Evolutionary conservation across 2,113 vertebrate genomes (phyloP), one percentile per base, ranked within the genome.

Genomic region (Serilophus lunatus): DNA sequence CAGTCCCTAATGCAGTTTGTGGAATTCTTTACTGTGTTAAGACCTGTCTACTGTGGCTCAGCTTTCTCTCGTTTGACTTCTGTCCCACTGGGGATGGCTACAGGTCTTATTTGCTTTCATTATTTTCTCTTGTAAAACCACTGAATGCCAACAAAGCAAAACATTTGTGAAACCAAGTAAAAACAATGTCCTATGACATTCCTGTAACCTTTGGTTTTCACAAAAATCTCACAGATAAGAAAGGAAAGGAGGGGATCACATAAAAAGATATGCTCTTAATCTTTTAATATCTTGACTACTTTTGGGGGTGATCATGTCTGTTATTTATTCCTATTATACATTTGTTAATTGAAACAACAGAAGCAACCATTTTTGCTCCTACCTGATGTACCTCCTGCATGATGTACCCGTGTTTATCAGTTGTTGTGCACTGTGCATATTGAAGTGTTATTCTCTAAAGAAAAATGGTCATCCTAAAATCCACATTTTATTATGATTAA

Each of bases 91-190:
- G 88, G 78, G 10, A 90, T 68, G 90, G 61, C 68, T 90, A 60
- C 85, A 94, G 88, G 93, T 95, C 95, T 95, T 95, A 86, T 71
- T 90, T 96, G 79, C 86, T 96, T 94, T 96, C 89, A 91, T 80
- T 97, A 85, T 95, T 95, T 88, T 82, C 85, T 96, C 90, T 92
- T 92, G 74, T 86, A 96, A 93, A 96, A 94, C 82, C 91, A 86
- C 44, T 92, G 92, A 96, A 94, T 86, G 78, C 88, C 89, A 94
- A 78, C 50, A 78, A 90, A 77, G 60, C 57, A 83, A 90, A 88
- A 56, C 44, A 80, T 13, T 70, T 93, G 31, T 36, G 61, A 88
- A 95, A 65, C 10, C 28, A 77, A 96, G 77, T 20, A 61, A 81
- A 93, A 95, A 5, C 81, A 82, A 76, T 96, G 82, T 95, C 63